Evolutionary conservation across 2,888 invertebrate species (phyloP).

Genomic region (Euzophera pinguis): DNA sequence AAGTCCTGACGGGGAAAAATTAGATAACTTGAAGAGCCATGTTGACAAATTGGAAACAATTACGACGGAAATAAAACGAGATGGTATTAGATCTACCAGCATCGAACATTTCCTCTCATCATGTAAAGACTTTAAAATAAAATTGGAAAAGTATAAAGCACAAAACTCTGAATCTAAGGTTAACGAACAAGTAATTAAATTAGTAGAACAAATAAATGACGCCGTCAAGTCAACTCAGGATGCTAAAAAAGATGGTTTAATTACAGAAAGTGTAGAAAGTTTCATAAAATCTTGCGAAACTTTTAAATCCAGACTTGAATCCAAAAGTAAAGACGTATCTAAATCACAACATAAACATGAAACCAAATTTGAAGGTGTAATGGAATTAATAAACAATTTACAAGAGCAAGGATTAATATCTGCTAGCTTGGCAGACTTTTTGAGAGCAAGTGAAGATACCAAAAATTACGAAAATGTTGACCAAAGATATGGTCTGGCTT

Average conservation of each 20-base stretch:
- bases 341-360: conserved; percentile 26
- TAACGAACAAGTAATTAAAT: conserved; percentile 15
- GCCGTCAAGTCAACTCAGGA: conserved; percentile 31
- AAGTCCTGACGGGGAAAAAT: background rate
- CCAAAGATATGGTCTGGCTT: background rate
- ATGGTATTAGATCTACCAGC: conserved; percentile 24
- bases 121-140: conserved; percentile 35
- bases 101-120: conserved; percentile 31
- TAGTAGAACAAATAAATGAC: conserved; percentile 31
- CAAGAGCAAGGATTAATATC: conserved; percentile 29
- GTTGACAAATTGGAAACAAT: conserved; percentile 31
- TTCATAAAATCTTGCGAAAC: conserved; percentile 38
- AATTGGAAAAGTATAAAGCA: conserved; percentile 21
- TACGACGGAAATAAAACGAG: conserved; percentile 23
- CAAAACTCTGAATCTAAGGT: conserved; percentile 19
- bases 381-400: conserved; percentile 30
- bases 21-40: conserved; percentile 20
- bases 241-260: conserved; percentile 31
- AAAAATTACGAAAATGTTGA: conserved; percentile 16
- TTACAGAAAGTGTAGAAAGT: conserved; percentile 31
- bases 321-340: conserved; percentile 15
- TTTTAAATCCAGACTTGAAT: conserved; percentile 28
- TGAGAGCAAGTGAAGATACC: conserved; percentile 30
- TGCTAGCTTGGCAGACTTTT: conserved; percentile 31
- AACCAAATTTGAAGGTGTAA: conserved; percentile 31